Evolutionary conservation across 2,888 invertebrate species (phyloP), one percentile per base, ranked within the genome.

Genomic region (Sesia bembeciformis): DNA sequence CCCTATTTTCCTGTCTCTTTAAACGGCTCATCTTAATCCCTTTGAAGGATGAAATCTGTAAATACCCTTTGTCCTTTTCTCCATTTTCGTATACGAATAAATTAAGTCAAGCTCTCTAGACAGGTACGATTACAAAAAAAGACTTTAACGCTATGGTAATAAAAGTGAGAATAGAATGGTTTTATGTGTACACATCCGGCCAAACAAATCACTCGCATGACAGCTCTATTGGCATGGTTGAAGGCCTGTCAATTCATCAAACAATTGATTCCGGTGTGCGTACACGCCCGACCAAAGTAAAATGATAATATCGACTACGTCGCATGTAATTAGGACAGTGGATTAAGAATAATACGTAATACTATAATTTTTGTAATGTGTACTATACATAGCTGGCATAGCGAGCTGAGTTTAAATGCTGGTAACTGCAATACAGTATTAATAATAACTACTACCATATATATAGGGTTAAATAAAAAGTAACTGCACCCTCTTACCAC

Each of bases 31-130:
- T 49, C 46, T 53, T 40, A 49, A 50, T 53, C 23, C 49, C 53
- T 39, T 53, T 53, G 53, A 49, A 53, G 40, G 53, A 53, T 53
- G 49, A 41, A 50, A 53, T 53, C 53, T 49, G 41, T 53, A 53
- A 53, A 53, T 53, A 53, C 49, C 49, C 46, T 53, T 53, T 53
- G 53, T 53, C 53, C 49, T 53, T 53, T 53, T 53, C 49, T 40
- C 50, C 23, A 38, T 53, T 53, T 53, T 49, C 53, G 39, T 53
- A 40, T 50, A 50, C 40, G 53, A 53, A 53, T 53, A 53, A 53
- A 53, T 53, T 53, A 53, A 53, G 50, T 53, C 40, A 53, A 40
- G 46, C n/a, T 46, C 23, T 46, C 46, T 4, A 23, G 46, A 46
- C 8, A 46, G 8, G 46, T 46, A 23, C 8, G 8, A 3, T 46